Evolutionary conservation across 2,888 invertebrate genomes (phyloP).

Genomic region (Trichogramma evanescens): DNA sequence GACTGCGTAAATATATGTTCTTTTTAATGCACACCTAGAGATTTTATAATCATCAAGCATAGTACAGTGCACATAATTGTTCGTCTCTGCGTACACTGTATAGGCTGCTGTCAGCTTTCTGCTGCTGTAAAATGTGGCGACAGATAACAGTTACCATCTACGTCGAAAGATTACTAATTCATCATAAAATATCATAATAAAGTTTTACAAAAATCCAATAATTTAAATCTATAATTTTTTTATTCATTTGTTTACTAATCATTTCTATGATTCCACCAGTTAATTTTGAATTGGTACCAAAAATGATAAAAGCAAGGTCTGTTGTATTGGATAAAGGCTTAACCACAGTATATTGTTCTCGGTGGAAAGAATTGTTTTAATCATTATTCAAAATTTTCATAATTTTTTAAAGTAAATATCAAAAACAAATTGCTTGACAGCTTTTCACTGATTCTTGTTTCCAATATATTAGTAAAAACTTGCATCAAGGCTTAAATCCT

Average conservation of each 20-base stretch:
- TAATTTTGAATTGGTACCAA: constrained; percentile 53
- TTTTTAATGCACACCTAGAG: no score
- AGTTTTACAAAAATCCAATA: constrained; percentile 28
- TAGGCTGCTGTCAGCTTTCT: no score
- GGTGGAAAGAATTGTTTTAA: constrained; percentile 52
- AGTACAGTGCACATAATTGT: no score
- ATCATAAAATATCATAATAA: constrained; percentile 27
- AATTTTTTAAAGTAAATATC: constrained; percentile 24
- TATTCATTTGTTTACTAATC: not conserved
- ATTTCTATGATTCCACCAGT: constrained; percentile 47
- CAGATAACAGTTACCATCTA: no score
- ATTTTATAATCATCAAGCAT: no score
- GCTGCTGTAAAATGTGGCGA: no score
- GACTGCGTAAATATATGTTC: no score
- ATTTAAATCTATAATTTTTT: constrained; percentile 1
- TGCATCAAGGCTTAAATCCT: constrained; percentile 21
- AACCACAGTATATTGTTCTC: constrained; percentile 52
- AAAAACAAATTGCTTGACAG: constrained; percentile 19
- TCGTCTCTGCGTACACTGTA: no score
- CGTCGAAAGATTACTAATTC: no score
- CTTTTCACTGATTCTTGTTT: constrained; percentile 33
- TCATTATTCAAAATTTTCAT: constrained; percentile 50
- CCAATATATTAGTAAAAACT: constrained; percentile 25
- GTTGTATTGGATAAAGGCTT: constrained; percentile 52
- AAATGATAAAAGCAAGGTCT: constrained; percentile 51